phyloP scores from a whole-genome alignment of 2,888 invertebrate genomes.

The Hymenopus coronatus region DNA sequence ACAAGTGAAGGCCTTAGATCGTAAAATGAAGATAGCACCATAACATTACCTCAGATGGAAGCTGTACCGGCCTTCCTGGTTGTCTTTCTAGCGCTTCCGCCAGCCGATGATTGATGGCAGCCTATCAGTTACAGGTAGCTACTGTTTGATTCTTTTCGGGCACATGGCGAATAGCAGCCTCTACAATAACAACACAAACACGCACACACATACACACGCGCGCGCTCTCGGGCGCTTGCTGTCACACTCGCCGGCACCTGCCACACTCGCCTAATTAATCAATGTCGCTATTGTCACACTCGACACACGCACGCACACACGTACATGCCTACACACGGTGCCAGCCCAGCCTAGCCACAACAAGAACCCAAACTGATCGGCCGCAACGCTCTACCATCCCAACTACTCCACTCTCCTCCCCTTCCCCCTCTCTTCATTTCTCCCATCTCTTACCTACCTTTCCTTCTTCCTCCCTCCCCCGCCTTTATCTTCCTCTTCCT shows the following conservation, averaged over 20 bases:
- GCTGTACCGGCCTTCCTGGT: neutral
- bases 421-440: constrained; percentile 14
- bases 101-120: neutral
- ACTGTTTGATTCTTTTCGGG: neutral
- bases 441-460: constrained; percentile 10
- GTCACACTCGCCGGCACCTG: no score
- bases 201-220: no score
- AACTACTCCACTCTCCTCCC: constrained; percentile 1
- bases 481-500: constrained; percentile 1
- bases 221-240: no score
- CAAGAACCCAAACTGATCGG: constrained; percentile 22
- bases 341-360: constrained; percentile 9
- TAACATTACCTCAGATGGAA: neutral
- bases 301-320: neutral
- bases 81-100: neutral
- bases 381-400: constrained; percentile 6
- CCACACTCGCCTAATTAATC: neutral
- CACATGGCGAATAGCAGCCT: neutral
- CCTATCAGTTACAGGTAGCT: neutral
- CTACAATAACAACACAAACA: neutral
- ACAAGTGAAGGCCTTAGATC: neutral
- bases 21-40: neutral
- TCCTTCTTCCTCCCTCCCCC: neutral
- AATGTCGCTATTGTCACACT: neutral
- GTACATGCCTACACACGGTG: neutral